Percentiles rank a stretch among this genome's conserved stretches.
phyloP scores from a whole-genome alignment of 2,113 vertebrate genomes.

The Forbesichthys agassizii region DNA sequence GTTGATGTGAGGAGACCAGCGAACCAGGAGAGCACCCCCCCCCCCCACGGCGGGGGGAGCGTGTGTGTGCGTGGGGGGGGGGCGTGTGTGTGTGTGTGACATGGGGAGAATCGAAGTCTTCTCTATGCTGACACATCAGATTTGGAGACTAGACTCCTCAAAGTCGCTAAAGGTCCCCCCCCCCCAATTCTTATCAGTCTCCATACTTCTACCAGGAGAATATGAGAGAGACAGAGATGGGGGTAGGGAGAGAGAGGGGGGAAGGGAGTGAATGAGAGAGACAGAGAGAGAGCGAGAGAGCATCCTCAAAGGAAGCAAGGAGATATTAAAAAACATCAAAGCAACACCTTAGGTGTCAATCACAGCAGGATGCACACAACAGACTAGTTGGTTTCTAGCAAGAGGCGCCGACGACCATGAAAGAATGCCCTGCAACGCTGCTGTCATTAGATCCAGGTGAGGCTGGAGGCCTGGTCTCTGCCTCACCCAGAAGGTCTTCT shows the following conservation, averaged over 20 bases:
- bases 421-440: constrained; percentile 63
- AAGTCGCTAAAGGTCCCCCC: constrained; percentile 36
- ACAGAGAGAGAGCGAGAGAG: constrained; percentile 6
- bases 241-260: not conserved
- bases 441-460: constrained; percentile 55
- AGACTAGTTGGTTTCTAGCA: constrained; percentile 25
- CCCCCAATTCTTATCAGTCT: constrained; percentile 42
- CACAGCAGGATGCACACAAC: constrained; percentile 49
- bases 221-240: constrained; percentile 22
- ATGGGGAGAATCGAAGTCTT: not conserved
- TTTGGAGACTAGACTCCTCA: constrained; percentile 43
- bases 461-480: constrained; percentile 2
- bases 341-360: constrained; percentile 74
- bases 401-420: constrained; percentile 29
- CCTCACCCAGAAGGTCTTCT: not conserved
- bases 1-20: no score
- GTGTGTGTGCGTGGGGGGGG: not conserved
- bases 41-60: not conserved
- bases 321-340: constrained; percentile 70
- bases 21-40: constrained; percentile 8
- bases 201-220: constrained; percentile 47
- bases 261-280: not conserved
- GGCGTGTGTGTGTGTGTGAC: constrained; percentile 2
- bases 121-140: constrained; percentile 52
- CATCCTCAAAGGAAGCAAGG: constrained; percentile 46